phyloP scores from a whole-genome alignment of 2,797 vertebrate species.

The Erpetoichthys calabaricus region DNA sequence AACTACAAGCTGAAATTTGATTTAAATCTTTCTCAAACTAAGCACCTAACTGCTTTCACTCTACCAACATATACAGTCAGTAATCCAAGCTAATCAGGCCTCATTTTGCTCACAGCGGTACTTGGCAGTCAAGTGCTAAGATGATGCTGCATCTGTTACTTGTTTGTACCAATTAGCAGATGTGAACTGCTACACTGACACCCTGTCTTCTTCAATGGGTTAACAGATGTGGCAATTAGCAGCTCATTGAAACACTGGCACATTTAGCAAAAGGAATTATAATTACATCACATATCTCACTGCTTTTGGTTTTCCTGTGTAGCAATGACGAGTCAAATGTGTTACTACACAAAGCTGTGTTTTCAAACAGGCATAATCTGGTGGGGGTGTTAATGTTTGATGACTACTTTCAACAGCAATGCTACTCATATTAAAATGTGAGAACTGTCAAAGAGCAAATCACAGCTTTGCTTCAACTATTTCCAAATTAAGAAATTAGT shows the following conservation, averaged over 20 bases:
- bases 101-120: conserved; percentile 24
- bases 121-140: conserved; percentile 44
- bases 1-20: too few species aligned
- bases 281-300: conserved; percentile 68
- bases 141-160: conserved; percentile 56
- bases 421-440: too few species aligned
- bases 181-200: conserved; percentile 51
- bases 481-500: too few species aligned
- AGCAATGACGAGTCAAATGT: conserved; percentile 28
- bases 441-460: too few species aligned
- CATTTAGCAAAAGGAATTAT: conserved; percentile 66
- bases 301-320: conserved; percentile 41
- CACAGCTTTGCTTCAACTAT: too few species aligned
- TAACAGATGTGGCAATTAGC: conserved; percentile 78
- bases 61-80: conserved; percentile 15
- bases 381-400: too few species aligned
- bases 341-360: conserved; percentile 38
- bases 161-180: conserved; percentile 69
- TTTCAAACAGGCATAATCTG: conserved; percentile 1
- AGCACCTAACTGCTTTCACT: not conserved
- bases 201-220: conserved; percentile 47
- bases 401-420: too few species aligned
- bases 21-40: too few species aligned
- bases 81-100: conserved; percentile 21
- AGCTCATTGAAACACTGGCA: conserved; percentile 70